Percentiles rank a stretch among this genome's conserved stretches.
Conservation (phyloP, 2,113 vertebrate species). For the Calyptomena viridis region DNA sequence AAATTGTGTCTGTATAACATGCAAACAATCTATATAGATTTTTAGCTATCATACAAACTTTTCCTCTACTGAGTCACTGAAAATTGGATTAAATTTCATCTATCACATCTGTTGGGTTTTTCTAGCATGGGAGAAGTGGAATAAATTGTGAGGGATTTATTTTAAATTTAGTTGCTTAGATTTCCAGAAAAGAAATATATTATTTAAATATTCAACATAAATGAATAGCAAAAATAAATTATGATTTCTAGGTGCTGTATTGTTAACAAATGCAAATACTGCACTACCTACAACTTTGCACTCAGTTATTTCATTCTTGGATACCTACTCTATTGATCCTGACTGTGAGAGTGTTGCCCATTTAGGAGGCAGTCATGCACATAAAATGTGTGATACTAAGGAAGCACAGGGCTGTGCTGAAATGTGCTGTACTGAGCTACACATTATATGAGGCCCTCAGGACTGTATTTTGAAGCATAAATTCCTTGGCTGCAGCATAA, state of each 20-base stretch:
- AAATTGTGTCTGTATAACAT: slow-evolving; percentile 12
- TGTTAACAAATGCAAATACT: background rate
- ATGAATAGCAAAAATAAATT: background rate
- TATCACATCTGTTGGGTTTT: background rate
- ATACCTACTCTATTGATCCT: background rate
- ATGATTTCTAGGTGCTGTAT: background rate
- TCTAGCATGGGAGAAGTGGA: background rate
- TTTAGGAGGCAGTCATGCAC: background rate
- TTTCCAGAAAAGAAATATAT: background rate
- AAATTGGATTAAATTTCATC: background rate
- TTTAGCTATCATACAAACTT: background rate
- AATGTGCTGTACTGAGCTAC: background rate
- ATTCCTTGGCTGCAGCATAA: background rate
- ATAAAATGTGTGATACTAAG: background rate
- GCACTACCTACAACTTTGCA: background rate
- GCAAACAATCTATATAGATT: background rate
- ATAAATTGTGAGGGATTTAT: background rate
- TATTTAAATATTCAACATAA: background rate
- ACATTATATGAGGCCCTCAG: background rate
- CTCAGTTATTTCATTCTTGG: background rate
- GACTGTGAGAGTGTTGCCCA: rapidly evolving
- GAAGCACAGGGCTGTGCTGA: background rate
- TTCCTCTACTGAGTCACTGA: background rate
- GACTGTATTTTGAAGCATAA: too few species aligned
- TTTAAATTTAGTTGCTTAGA: background rate